Conservation (phyloP, 2,113 vertebrate genomes). For the Raja brachyura region DNA sequence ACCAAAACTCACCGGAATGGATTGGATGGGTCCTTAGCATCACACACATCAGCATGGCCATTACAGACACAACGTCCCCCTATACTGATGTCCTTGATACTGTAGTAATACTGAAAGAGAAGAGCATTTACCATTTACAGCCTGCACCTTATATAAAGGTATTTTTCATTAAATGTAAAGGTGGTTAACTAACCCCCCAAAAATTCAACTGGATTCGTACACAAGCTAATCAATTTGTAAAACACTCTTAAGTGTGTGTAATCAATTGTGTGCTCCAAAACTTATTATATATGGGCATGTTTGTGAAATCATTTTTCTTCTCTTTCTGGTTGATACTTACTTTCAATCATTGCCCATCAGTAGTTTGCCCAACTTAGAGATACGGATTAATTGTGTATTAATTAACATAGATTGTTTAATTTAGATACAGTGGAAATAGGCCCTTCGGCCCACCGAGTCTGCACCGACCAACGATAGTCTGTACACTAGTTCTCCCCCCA, state of each 20-base stretch:
- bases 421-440: no score
- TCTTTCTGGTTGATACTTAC: not conserved
- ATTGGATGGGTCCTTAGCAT: conserved; percentile 74
- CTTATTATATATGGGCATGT: no score
- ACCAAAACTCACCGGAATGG: conserved; percentile 74
- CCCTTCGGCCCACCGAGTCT: no score
- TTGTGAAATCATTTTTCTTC: not conserved
- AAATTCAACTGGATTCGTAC: no score
- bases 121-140: not conserved
- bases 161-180: not conserved
- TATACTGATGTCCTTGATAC: conserved; percentile 95
- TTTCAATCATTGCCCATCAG: not conserved
- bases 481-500: no score
- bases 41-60: conserved; percentile 85
- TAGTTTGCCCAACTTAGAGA: not conserved
- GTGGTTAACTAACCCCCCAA: no score
- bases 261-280: no score
- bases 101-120: conserved; percentile 83
- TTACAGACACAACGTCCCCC: conserved; percentile 95
- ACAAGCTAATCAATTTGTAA: not conserved
- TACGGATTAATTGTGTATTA: no score
- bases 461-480: no score
- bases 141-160: not conserved
- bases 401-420: no score
- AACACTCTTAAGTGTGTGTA: not conserved